Evolutionary conservation across 1,140 invertebrate species (phyloP).

Genomic region (Procambarus virginalis): DNA sequence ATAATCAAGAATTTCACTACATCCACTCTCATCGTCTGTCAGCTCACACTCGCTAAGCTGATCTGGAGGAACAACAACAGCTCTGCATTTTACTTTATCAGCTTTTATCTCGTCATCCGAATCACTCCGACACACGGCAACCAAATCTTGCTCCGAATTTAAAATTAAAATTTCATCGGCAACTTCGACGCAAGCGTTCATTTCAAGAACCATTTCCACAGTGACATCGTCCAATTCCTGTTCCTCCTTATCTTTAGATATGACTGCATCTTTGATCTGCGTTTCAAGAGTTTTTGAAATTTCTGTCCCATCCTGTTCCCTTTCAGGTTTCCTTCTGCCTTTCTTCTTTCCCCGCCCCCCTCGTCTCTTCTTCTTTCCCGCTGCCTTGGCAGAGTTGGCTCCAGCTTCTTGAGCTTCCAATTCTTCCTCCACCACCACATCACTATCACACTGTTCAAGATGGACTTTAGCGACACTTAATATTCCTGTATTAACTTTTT

Average conservation of each 20-base stretch:
- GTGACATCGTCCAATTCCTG: neutral
- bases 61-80: conserved; percentile 63
- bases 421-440: conserved; percentile 58
- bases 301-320: neutral
- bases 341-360: conserved; percentile 28
- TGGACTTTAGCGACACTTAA: neutral
- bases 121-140: neutral
- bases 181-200: neutral
- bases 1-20: conserved; percentile 64
- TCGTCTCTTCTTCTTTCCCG: conserved; percentile 15
- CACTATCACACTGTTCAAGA: conserved; percentile 38
- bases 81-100: neutral
- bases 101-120: neutral
- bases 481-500: conserved; percentile 12
- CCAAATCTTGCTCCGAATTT: neutral
- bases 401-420: conserved; percentile 32
- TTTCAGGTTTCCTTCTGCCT: conserved; percentile 3
- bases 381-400: neutral
- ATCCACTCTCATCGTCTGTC: conserved; percentile 62
- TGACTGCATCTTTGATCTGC: neutral
- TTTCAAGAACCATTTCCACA: neutral
- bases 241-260: neutral
- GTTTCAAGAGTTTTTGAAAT: neutral
- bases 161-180: conserved; percentile 4
- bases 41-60: conserved; percentile 67